Conservation (phyloP, 2,888 invertebrate species). For the Caenorhabditis imperialis region DNA sequence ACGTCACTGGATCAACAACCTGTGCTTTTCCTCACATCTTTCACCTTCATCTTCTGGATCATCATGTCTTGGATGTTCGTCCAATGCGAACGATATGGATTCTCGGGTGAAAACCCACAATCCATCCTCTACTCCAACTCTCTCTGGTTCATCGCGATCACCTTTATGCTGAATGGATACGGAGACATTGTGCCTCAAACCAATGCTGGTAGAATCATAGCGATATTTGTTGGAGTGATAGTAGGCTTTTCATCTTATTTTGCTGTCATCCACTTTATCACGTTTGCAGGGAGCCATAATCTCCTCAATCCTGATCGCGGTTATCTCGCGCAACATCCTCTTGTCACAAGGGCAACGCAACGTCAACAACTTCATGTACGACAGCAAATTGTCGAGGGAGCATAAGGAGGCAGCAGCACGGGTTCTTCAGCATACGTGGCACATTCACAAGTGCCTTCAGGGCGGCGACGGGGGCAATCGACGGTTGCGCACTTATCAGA, state of each 20-base stretch:
- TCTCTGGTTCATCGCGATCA: constrained; percentile 81
- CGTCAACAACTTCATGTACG: constrained; percentile 99
- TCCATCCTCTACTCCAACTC: constrained; percentile 76
- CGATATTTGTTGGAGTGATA: constrained; percentile 99
- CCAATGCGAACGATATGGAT: constrained; percentile 87
- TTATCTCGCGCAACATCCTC: constrained; percentile 98
- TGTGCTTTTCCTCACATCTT: constrained; percentile 95
- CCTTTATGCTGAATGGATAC: constrained; percentile 99
- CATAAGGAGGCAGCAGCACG: constrained; percentile 99
- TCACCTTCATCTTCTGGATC: constrained; percentile 99
- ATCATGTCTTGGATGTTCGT: constrained; percentile 98
- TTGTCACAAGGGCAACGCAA: constrained; percentile 97
- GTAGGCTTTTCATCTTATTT: constrained; percentile 82
- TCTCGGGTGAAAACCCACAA: constrained; percentile 64
- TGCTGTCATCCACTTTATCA: not conserved
- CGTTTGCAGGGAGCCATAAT: constrained; percentile 93
- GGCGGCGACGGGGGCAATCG: constrained; percentile 66
- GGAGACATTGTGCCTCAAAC: constrained; percentile 99
- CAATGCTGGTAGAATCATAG: constrained; percentile 98
- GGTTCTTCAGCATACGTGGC: constrained; percentile 95
- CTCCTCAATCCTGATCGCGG: constrained; percentile 98
- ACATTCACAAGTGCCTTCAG: constrained; percentile 90
- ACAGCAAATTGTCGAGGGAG: constrained; percentile 98
- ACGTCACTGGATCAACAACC: constrained; percentile 99
- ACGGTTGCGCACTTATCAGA: constrained; percentile 70